phyloP scores from a whole-genome alignment of 2,888 invertebrate genomes.

The Caenorhabditis parvicauda region DNA sequence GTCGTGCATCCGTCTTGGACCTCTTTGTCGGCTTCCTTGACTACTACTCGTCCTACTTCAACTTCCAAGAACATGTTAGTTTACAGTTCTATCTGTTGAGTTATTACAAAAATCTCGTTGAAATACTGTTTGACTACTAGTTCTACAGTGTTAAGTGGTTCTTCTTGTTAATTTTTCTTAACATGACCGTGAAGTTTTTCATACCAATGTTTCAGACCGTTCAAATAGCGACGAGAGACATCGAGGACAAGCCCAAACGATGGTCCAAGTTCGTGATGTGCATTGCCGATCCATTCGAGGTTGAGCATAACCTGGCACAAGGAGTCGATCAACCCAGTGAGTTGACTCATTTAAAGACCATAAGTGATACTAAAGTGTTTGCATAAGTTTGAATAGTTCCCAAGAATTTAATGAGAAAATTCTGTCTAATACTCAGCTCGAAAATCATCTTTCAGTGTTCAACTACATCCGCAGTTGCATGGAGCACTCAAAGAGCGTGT shows the following conservation, averaged over 20 bases:
- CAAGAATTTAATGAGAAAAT: too few species aligned
- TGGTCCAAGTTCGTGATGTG: constrained; percentile 67
- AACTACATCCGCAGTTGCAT: constrained; percentile 35
- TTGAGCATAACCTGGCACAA: constrained; percentile 69
- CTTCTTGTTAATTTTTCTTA: too few species aligned
- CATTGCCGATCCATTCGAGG: constrained; percentile 72
- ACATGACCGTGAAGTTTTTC: too few species aligned
- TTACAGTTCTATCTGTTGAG: too few species aligned
- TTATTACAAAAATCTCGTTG: too few species aligned
- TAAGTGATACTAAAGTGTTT: too few species aligned
- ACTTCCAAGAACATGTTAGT: constrained; percentile 21
- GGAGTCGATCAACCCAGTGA: constrained; percentile 63
- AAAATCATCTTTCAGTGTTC: constrained; percentile 24
- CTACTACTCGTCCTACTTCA: constrained; percentile 66
- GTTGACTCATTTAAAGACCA: constrained; percentile 1
- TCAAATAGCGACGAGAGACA: constrained; percentile 22
- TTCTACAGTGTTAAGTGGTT: too few species aligned
- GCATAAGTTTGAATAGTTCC: neutral
- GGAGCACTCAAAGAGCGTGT: constrained; percentile 32
- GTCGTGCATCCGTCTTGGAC: constrained; percentile 24
- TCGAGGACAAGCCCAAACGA: constrained; percentile 66
- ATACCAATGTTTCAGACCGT: constrained; percentile 9
- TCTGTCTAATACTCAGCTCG: too few species aligned
- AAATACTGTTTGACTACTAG: too few species aligned
- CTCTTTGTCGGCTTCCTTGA: constrained; percentile 61